Evolutionary conservation across 2,888 invertebrate species (phyloP), one percentile per base, ranked within the genome.

Genomic region (Eupithecia insigniata): DNA sequence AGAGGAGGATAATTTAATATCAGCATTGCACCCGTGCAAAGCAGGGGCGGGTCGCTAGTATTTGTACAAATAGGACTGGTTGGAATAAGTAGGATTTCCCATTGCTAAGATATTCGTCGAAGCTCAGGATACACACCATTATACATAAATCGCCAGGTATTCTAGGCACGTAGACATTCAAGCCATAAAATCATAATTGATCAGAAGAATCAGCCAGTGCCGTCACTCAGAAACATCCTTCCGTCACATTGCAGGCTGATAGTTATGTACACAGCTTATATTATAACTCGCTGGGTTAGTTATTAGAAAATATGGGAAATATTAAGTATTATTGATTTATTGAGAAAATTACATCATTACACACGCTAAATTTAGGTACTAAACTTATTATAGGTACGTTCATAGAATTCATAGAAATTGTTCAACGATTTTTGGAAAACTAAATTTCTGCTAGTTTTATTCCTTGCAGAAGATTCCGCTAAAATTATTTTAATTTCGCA

Each of bases 191-290:
- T 70, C 67, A 71, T 71, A 71, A 71, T 71, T 71, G 60, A 69
- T 32, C 70, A 36, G 64, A 66, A 55, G 55, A 55, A 55, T 55
- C 26, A 64, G 60, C 60, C 60, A 65, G 66, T 26, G 71, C 60
- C 71, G 77, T 78, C 77, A 76, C 76, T 76, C 76, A 75, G 64
- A 43, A 22, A 55, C 71, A 70, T 74, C 32, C 67, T 72, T 61
- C 68, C 64, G 69, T 73, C 75, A 71, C 74, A 69, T 71, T 46
- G 55, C 61, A 68, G 32, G 36, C 51, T 70, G 55, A 64, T 66
- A 69, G 55, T 34, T 64, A 66, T 64, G 22, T 61, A 12, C 71
- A 67, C 64, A 70, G 70, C 39, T 68, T 14, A 55, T 10, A 6
- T 26, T 5, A 62, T 18, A 7, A 67, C 12, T 8, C 28, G 74